These are phyloP conservation scores for Lethrus apterus DNA, from an alignment of 1,140 invertebrate genomes.

Conservation along the genomic window DNA sequence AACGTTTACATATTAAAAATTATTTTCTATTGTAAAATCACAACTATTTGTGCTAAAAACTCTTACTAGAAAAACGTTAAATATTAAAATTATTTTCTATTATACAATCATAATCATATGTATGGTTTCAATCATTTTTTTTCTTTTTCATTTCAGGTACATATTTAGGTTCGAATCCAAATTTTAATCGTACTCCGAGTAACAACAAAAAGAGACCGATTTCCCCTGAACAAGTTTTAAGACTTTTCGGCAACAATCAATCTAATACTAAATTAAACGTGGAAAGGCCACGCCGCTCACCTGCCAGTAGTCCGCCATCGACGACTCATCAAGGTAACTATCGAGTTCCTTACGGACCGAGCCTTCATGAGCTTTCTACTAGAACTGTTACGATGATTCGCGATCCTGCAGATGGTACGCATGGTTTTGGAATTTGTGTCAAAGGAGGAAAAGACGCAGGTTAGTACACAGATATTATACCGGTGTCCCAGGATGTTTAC, in stretches of 20 bases:
- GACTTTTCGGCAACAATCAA: conserved; percentile 49
- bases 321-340: conserved; percentile 53
- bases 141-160: conserved; percentile 40
- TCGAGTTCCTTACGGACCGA: conserved; percentile 28
- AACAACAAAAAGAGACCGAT: conserved; percentile 61
- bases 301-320: conserved; percentile 66
- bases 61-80: not conserved
- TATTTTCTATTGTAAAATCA: not conserved
- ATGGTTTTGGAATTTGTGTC: conserved; percentile 82
- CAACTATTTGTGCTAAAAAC: not conserved
- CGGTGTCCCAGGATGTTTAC: too few relatives aligned
- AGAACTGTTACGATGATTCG: conserved; percentile 76
- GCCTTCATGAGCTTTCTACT: conserved; percentile 63
- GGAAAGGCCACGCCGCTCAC: conserved; percentile 49
- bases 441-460: conserved; percentile 82
- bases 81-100: not conserved
- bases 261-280: conserved; percentile 36
- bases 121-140: too few relatives aligned
- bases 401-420: conserved; percentile 63
- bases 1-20: too few relatives aligned
- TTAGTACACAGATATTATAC: conserved; percentile 34
- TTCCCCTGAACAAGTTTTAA: conserved; percentile 69
- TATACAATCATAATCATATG: not conserved
- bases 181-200: conserved; percentile 36
- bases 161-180: conserved; percentile 55